Evolutionary conservation across 2,888 invertebrate species (phyloP), one percentile per base, ranked within the genome.

Genomic region (Sminthurides aquaticus): DNA sequence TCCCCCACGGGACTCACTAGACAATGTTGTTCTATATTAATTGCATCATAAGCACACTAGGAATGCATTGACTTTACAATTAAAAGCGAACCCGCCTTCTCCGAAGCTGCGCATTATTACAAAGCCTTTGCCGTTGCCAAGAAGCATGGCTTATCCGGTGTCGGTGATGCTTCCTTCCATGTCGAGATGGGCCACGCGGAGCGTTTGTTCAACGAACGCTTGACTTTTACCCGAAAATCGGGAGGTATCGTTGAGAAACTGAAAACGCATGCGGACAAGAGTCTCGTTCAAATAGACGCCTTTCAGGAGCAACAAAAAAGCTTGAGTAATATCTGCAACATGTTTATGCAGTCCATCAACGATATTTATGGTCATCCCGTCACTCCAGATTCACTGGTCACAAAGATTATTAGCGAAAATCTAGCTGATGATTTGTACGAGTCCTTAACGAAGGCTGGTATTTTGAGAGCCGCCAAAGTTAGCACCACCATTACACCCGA

Each of bases 81-180:
- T 57, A 28, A 74, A n/a, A 1, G 63, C 15, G 76, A 76, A 66
- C 72, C 71, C 49, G 18, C 61, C 20, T 76, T 75, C 63, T 74
- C 71, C 18, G 76, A 72, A 67, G 72, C 72, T 18, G 76, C 76
- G 15, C 74, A 67, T 58, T 77, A 77, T 69, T 76, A 77, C 59
- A 76, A 74, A 56, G 75, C 75, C 24, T 73, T 66, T 69, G 73
- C 69, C 8, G 54, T 68, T 34, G 56, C 49, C n/a, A 70, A 65
- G 26, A 56, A 58, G 34, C 56, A 65, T 62, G 56, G 60, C 24
- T 49, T 28, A 15, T 3, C 22, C 5, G 26, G 25, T 15, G 20
- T 11, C 5, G 15, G 15, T 5, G 43, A 34, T 15, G 15, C 5
- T 5, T 5, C 5, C 5, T 11, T 34, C 8, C 5, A 11, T 5